Conservation (phyloP, 2,888 invertebrate species). For the Pandemis corylana region DNA sequence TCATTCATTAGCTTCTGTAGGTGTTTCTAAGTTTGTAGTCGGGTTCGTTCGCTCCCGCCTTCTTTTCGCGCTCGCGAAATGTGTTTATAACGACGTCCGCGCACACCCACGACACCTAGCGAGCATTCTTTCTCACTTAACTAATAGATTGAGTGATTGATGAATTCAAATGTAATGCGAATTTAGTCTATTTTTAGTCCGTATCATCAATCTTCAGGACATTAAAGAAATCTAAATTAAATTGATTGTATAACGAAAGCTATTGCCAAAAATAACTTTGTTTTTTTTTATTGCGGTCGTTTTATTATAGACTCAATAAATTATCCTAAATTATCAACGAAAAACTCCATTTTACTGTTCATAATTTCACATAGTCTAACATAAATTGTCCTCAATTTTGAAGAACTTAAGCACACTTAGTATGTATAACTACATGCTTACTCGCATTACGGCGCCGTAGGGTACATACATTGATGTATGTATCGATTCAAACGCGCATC, state of each 20-base stretch:
- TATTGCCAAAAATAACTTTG: neutral
- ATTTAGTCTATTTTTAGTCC: conserved; percentile 21
- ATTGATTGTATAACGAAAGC: neutral
- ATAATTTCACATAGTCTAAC: too few species aligned
- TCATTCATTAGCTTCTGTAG: conserved; percentile 65
- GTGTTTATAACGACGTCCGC: conserved; percentile 75
- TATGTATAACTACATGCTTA: too few species aligned
- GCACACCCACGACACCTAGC: conserved; percentile 68
- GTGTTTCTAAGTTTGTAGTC: conserved; percentile 53
- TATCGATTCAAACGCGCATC: too few species aligned
- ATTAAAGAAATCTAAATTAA: conserved; percentile 7
- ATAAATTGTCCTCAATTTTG: too few species aligned
- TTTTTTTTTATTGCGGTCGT: neutral
- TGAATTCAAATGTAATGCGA: conserved; percentile 44
- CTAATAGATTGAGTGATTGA: conserved; percentile 71
- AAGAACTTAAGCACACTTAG: too few species aligned
- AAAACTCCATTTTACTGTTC: too few species aligned
- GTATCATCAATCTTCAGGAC: conserved; percentile 26
- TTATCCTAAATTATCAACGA: neutral
- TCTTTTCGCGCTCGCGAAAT: conserved; percentile 75
- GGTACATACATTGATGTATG: too few species aligned
- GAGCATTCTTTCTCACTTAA: conserved; percentile 63
- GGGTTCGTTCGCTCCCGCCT: conserved; percentile 65
- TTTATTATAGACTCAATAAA: neutral
- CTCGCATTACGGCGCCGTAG: too few species aligned